phyloP scores from a whole-genome alignment of 2,113 vertebrate species.

The Nibea coibor region DNA sequence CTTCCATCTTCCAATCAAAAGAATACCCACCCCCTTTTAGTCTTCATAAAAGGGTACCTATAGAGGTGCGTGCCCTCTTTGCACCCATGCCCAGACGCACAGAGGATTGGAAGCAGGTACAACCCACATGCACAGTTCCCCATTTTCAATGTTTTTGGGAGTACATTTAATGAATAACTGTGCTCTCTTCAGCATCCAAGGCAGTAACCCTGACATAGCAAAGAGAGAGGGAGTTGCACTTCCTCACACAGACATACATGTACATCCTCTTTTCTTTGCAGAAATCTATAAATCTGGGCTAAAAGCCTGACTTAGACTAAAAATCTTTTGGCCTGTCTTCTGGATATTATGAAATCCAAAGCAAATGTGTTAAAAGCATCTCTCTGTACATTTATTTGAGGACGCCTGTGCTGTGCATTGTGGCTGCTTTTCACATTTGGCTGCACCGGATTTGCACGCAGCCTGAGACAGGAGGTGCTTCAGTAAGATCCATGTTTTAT shows the following conservation, averaged over 20 bases:
- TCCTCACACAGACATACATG: background rate
- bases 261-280: background rate
- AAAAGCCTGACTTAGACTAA: background rate
- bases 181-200: too few species aligned
- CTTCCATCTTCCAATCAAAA: too few species aligned
- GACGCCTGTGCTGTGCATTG: background rate
- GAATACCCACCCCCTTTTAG: too few species aligned
- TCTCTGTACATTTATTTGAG: background rate
- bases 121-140: too few species aligned
- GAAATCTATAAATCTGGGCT: background rate
- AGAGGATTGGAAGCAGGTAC: too few species aligned
- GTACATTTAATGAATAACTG: too few species aligned
- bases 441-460: slow-evolving; percentile 1
- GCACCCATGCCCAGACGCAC: too few species aligned
- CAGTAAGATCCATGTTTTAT: slow-evolving; percentile 53
- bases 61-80: too few species aligned
- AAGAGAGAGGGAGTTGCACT: too few species aligned
- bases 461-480: slow-evolving; percentile 25
- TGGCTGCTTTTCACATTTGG: slow-evolving; percentile 22
- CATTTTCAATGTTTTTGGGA: too few species aligned
- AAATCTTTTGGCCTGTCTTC: background rate
- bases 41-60: too few species aligned
- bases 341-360: background rate
- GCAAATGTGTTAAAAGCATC: background rate
- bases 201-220: too few species aligned